phyloP scores from a whole-genome alignment of 1,140 invertebrate species.

The Anoplophora glabripennis region DNA sequence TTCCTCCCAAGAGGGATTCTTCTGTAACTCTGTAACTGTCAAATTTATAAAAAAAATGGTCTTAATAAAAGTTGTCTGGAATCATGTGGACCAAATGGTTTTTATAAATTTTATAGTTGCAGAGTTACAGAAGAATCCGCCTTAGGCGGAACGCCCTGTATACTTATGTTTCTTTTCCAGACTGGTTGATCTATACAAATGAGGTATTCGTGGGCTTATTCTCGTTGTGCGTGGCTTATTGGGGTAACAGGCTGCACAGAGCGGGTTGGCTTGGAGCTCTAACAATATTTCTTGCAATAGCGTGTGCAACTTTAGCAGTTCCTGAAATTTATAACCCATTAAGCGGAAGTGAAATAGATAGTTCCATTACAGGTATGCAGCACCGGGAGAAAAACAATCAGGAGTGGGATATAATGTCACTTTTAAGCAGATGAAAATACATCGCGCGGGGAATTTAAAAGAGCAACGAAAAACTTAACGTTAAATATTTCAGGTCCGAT shows the following conservation, averaged over 20 bases:
- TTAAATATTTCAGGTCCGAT: slow-evolving; percentile 16
- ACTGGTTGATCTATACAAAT: slow-evolving; percentile 57
- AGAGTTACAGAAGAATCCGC: too few relatives aligned
- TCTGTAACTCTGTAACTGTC: too few relatives aligned
- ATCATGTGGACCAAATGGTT: too few relatives aligned
- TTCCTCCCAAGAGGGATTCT: too few relatives aligned
- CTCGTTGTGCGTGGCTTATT: slow-evolving; percentile 56
- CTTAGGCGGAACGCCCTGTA: too few relatives aligned
- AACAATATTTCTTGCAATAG: slow-evolving; percentile 55
- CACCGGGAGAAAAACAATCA: not conserved
- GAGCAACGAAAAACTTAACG: not conserved
- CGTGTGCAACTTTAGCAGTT: slow-evolving; percentile 56
- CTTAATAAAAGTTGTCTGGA: too few relatives aligned
- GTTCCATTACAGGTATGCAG: slow-evolving; percentile 9
- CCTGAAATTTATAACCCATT: slow-evolving; percentile 48
- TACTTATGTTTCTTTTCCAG: slow-evolving; percentile 45
- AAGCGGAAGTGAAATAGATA: slow-evolving; percentile 19
- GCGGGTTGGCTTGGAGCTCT: slow-evolving; percentile 58
- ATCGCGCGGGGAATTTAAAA: too few relatives aligned
- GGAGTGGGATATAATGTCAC: too few relatives aligned
- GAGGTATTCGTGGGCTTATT: slow-evolving; percentile 55
- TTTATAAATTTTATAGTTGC: too few relatives aligned
- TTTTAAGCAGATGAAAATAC: too few relatives aligned
- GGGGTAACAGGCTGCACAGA: slow-evolving; percentile 60
- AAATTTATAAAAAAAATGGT: too few relatives aligned